Evolutionary conservation across 2,888 invertebrate genomes (phyloP).

Genomic region (Oligia fasciuncula): DNA sequence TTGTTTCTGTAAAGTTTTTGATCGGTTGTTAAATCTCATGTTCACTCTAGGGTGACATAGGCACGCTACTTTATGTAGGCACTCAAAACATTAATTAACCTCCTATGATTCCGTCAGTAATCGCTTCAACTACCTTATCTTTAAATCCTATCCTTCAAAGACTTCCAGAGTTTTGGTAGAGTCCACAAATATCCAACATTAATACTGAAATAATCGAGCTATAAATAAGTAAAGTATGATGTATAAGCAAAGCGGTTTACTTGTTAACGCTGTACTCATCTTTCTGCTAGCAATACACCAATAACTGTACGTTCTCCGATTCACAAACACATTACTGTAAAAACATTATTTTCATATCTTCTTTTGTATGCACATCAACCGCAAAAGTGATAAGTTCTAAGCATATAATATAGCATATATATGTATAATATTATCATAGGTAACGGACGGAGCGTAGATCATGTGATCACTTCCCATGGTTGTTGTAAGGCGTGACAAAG

Average conservation of each 20-base stretch:
- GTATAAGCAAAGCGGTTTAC: not conserved
- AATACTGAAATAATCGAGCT: not conserved
- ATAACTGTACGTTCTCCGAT: slow-evolving; percentile 11
- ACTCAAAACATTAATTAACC: not conserved
- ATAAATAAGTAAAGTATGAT: not conserved
- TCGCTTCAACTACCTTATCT: not conserved
- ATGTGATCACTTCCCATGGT: slow-evolving; percentile 32
- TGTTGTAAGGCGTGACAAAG: slow-evolving; percentile 1
- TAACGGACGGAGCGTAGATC: slow-evolving; percentile 25
- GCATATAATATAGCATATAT: too few relatives aligned
- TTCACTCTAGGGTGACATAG: not conserved
- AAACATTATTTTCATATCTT: slow-evolving; percentile 43
- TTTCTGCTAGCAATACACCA: not conserved
- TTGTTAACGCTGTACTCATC: not conserved
- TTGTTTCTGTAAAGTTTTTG: not conserved
- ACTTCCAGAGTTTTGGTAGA: not conserved
- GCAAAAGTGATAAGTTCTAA: slow-evolving; percentile 3
- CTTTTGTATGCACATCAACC: slow-evolving; percentile 16
- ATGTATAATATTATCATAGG: slow-evolving; percentile 29
- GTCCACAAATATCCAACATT: not conserved
- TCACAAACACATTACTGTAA: slow-evolving; percentile 28
- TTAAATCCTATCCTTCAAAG: not conserved
- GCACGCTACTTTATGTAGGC: not conserved
- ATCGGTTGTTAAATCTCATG: not conserved
- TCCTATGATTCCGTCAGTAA: not conserved